A percentile compares a stretch with the other conserved stretches of the same genome.
Evolutionary conservation across 2,888 invertebrate species (phyloP).

Genomic region (Zygogramma bicolorata): DNA sequence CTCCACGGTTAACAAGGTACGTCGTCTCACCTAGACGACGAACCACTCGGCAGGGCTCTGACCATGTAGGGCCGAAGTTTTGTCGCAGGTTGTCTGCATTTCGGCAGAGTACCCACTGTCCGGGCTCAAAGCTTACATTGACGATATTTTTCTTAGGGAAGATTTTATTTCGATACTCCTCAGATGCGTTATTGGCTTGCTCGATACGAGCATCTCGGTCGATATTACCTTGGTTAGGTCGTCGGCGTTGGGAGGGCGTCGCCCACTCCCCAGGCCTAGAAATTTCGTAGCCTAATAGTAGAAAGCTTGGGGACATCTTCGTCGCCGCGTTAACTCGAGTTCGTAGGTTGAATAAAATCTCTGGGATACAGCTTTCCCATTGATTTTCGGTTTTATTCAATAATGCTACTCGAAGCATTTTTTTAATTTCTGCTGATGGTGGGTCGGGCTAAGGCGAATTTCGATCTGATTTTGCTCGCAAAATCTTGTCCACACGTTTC

Average conservation of each 20-base stretch:
- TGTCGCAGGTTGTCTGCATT: too few species aligned
- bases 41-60: too few species aligned
- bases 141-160: too few species aligned
- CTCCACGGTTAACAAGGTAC: too few species aligned
- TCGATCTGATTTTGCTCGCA: not conserved
- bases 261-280: not conserved
- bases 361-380: not conserved
- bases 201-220: not conserved
- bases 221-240: not conserved
- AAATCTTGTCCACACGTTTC: not conserved
- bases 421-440: not conserved
- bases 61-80: too few species aligned
- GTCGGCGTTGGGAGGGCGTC: not conserved
- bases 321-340: not conserved
- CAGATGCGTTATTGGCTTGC: too few species aligned
- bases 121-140: too few species aligned
- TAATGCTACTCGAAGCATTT: not conserved
- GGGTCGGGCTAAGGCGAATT: not conserved
- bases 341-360: not conserved
- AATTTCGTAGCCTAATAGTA: not conserved
- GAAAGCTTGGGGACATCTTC: not conserved
- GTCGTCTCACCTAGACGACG: too few species aligned
- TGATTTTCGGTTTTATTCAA: not conserved
- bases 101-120: too few species aligned
- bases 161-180: too few species aligned